Base-by-base conservation (phyloP, 2,113 vertebrate species). In the Peromyscus maniculatus region DNA sequence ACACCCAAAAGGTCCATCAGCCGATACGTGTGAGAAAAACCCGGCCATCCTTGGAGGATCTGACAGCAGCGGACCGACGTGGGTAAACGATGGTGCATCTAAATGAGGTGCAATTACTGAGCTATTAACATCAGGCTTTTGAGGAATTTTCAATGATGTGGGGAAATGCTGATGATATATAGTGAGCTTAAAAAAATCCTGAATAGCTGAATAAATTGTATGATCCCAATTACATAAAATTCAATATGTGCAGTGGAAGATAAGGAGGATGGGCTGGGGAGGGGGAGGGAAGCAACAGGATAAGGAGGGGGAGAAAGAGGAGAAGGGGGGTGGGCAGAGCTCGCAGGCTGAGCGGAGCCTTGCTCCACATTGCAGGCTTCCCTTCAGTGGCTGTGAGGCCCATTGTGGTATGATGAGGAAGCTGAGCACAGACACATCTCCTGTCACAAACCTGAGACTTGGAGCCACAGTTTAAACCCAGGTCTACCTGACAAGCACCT, bases 61-160 rank as follows among this genome's bases (percentile, higher is more conserved):
- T 87, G 95, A 66, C 26, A 12, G 87, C 36, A 0, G 7, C 92
- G 64, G 43, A 57, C 17, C 52, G 19, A 82, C 21, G 66, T 0
- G 33, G 28, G 89, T 72, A 80, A 89, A 77, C 86, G 15, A 67
- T 3, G 57, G 91, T 1, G 28, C 87, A 39, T 96, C 77, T 71
- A 86, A 95, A 95, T 74, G 94, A 93, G 89, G 86, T 3, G 31
- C 89, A 67, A 87, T 97, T 82, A 89, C 7, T 0, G 74, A 67
- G 93, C 75, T 66, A 66, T 96, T 66, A 96, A 36, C 96, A 96
- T 84, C 69, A 21, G 3, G 69, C 93, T 97, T 96, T 96, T 86
- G 97, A 96, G 93, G 97, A 91, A 97, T 91, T 86, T 69, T 93
- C 92, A 75, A 26, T 59, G 88, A 72, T 69, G 88, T 88, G 79